Evolutionary conservation across 2,113 vertebrate genomes (phyloP).

Genomic region (Pelmatolapia mariae): DNA sequence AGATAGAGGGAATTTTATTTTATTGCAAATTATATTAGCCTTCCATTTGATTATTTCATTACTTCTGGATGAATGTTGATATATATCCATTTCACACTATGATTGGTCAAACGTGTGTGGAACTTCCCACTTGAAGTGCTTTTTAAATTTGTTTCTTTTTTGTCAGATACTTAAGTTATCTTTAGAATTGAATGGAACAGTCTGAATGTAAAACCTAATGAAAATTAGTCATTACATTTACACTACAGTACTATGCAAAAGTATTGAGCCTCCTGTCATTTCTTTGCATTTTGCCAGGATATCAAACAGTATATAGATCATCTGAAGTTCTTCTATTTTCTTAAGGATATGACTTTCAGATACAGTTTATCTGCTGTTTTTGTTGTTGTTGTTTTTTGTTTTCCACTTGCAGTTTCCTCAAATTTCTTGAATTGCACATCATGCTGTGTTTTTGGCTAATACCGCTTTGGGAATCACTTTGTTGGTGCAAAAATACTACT

Average conservation of each 20-base stretch:
- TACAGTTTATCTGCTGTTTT: not conserved
- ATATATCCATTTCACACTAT: not conserved
- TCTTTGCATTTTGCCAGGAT: not conserved
- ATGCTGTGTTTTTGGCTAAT: not conserved
- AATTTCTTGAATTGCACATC: not conserved
- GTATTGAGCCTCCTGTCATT: not conserved
- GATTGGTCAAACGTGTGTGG: accelerated
- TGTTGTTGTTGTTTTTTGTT: not conserved
- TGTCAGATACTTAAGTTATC: not conserved
- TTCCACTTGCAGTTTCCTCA: not conserved
- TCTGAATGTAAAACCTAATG: not conserved
- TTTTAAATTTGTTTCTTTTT: not conserved
- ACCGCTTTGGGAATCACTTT: not conserved
- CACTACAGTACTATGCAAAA: not conserved
- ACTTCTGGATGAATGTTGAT: not conserved
- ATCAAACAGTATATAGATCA: not conserved
- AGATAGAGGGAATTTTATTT: not conserved
- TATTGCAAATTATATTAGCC: not conserved
- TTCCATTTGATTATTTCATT: not conserved
- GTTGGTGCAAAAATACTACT: not conserved
- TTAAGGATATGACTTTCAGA: not conserved
- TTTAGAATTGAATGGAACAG: not conserved
- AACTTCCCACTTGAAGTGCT: not conserved
- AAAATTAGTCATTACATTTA: not conserved
- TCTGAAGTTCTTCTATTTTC: not conserved